A percentile compares a stretch with the other conserved stretches of the same genome.
Conservation (phyloP, 1,140 invertebrate species). For the Listronotus oregonensis region DNA sequence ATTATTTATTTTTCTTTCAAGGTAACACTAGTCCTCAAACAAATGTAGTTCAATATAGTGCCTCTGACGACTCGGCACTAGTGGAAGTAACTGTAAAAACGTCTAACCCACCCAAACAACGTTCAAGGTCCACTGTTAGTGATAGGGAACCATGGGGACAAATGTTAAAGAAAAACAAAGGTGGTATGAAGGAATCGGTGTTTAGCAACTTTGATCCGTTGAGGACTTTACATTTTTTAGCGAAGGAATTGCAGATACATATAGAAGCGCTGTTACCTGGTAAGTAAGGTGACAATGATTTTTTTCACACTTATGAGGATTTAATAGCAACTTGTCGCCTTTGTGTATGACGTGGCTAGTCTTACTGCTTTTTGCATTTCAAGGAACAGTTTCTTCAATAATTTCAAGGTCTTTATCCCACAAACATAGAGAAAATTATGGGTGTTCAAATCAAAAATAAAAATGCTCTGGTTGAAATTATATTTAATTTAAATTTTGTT, state of each 20-base stretch:
- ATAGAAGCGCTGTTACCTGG: slow-evolving; percentile 40
- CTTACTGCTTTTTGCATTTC: too few relatives aligned
- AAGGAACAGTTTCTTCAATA: too few relatives aligned
- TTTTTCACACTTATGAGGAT: too few relatives aligned
- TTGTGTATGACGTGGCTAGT: too few relatives aligned
- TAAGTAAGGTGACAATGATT: slow-evolving; percentile 30
- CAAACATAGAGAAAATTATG: too few relatives aligned
- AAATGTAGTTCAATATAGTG: slow-evolving; percentile 12
- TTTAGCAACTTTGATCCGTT: slow-evolving; percentile 53
- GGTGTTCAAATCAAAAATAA: too few relatives aligned
- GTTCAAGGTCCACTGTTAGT: slow-evolving; percentile 35
- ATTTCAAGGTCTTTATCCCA: too few relatives aligned
- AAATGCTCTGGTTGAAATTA: too few relatives aligned
- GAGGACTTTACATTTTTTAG: slow-evolving; percentile 51
- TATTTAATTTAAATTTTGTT: too few relatives aligned
- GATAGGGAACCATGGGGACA: slow-evolving; percentile 48
- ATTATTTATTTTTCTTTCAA: too few relatives aligned
- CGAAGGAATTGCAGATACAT: slow-evolving; percentile 49
- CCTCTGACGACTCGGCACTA: slow-evolving; percentile 34
- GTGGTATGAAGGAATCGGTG: slow-evolving; percentile 43
- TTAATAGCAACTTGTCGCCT: too few relatives aligned
- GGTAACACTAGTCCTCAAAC: slow-evolving; percentile 6
- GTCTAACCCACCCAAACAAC: slow-evolving; percentile 39
- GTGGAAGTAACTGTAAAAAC: slow-evolving; percentile 36
- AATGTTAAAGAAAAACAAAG: slow-evolving; percentile 42